Percentiles rank a stretch among this genome's conserved stretches.
These are phyloP conservation scores for Enchytraeus crypticus DNA, from an alignment of 2,888 invertebrate species.

Conservation along the genomic window DNA sequence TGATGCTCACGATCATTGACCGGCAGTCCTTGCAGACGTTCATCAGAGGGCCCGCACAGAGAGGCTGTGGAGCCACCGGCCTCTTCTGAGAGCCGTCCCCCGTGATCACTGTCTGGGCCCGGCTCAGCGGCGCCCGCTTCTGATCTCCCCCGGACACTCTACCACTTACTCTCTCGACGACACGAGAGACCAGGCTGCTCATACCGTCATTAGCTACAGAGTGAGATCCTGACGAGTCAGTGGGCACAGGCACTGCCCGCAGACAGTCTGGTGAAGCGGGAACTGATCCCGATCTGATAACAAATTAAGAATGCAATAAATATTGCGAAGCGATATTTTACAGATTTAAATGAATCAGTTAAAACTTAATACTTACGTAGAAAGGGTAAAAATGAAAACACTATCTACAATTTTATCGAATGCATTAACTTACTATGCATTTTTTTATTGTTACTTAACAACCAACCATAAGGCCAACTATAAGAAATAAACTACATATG, in stretches of 20 bases:
- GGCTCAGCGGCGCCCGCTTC: slow-evolving; percentile 8
- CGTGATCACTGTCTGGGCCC: slow-evolving; percentile 11
- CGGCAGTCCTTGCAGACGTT: slow-evolving; percentile 89
- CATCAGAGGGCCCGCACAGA: slow-evolving; percentile 62
- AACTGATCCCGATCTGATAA: slow-evolving; percentile 52
- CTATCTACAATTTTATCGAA: no score
- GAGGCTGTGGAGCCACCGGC: slow-evolving; percentile 3
- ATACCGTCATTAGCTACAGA: background rate
- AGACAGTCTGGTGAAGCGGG: slow-evolving; percentile 47
- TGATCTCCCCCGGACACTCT: background rate
- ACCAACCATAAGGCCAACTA: no score
- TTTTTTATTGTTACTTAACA: no score
- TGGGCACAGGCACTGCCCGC: slow-evolving; percentile 1
- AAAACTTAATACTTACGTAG: no score
- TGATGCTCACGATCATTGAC: slow-evolving; percentile 84
- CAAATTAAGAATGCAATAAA: background rate
- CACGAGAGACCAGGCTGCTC: background rate
- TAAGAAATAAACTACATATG: no score
- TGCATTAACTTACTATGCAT: no score
- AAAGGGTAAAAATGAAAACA: no score
- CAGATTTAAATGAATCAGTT: no score
- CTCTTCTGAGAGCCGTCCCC: slow-evolving; percentile 5
- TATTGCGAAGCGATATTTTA: no score
- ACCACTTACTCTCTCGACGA: background rate
- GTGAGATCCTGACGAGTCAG: background rate